Evolutionary conservation across 2,888 invertebrate species (phyloP).

Genomic region (Biston stratarius): DNA sequence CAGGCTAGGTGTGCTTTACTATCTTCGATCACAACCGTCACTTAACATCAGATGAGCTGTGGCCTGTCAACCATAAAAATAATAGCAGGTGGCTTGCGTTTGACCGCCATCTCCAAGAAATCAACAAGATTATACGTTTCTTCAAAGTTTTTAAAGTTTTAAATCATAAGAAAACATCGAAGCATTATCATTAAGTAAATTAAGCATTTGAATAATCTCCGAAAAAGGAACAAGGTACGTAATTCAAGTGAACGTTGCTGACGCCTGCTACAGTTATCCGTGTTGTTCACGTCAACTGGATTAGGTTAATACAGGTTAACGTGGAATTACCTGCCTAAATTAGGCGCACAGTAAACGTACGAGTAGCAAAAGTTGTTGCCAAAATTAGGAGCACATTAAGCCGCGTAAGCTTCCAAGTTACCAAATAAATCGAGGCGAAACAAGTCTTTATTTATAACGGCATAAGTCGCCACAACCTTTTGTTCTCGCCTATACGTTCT

Average conservation of each 20-base stretch:
- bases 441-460: constrained; percentile 48
- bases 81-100: too few relatives aligned
- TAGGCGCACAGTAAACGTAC: constrained; percentile 32
- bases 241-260: background rate
- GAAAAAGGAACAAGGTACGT: constrained; percentile 1
- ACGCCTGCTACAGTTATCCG: constrained; percentile 4
- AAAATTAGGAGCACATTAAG: constrained; percentile 41
- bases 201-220: background rate
- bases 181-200: background rate
- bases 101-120: too few relatives aligned
- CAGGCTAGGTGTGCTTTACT: too few relatives aligned
- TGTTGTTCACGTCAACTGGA: constrained; percentile 14
- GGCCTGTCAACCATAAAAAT: too few relatives aligned
- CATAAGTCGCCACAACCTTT: constrained; percentile 44
- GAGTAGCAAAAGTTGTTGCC: constrained; percentile 32
- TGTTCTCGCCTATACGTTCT: constrained; percentile 52
- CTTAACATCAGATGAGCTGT: too few relatives aligned
- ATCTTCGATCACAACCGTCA: too few relatives aligned
- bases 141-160: background rate
- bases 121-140: too few relatives aligned
- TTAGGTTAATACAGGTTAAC: constrained; percentile 28
- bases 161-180: background rate
- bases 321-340: constrained; percentile 33
- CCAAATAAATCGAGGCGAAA: constrained; percentile 46
- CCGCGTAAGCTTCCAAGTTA: constrained; percentile 32